phyloP scores from a whole-genome alignment of 2,113 vertebrate genomes.

The Daphoenositta chrysoptera region DNA sequence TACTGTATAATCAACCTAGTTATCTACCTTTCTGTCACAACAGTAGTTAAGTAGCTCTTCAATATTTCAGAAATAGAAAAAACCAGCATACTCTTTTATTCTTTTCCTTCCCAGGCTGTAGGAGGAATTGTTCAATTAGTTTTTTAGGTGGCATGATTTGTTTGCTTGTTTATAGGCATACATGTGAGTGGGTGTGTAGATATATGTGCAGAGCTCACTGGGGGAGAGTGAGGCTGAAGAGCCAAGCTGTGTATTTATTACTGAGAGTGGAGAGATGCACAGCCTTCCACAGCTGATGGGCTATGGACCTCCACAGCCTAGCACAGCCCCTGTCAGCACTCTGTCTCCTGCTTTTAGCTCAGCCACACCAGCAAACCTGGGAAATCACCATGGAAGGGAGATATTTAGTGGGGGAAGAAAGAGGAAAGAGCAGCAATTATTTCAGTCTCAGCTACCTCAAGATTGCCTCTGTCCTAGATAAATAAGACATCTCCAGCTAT shows the following conservation, averaged over 20 bases:
- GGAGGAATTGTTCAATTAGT: conserved; percentile 28
- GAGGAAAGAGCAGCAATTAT: neutral
- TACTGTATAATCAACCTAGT: neutral
- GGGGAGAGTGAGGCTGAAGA: neutral
- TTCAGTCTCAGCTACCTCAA: neutral
- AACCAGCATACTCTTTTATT: neutral
- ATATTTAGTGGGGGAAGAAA: neutral
- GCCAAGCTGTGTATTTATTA: neutral
- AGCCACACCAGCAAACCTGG: neutral
- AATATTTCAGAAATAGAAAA: conserved; percentile 29
- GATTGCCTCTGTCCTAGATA: neutral
- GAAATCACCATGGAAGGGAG: neutral
- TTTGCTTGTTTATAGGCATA: conserved; percentile 18
- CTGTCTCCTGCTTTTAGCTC: neutral
- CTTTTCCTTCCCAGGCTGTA: neutral
- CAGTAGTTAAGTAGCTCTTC: neutral
- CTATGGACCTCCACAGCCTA: neutral
- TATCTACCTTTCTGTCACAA: conserved; percentile 7
- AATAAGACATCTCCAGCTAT: neutral
- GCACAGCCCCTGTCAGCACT: neutral
- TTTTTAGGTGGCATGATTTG: conserved; percentile 13
- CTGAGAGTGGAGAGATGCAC: neutral
- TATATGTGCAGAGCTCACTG: neutral
- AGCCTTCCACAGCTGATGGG: neutral
- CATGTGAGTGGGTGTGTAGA: neutral